phyloP scores from a whole-genome alignment of 2,113 vertebrate genomes.

The Heterochromis multidens region DNA sequence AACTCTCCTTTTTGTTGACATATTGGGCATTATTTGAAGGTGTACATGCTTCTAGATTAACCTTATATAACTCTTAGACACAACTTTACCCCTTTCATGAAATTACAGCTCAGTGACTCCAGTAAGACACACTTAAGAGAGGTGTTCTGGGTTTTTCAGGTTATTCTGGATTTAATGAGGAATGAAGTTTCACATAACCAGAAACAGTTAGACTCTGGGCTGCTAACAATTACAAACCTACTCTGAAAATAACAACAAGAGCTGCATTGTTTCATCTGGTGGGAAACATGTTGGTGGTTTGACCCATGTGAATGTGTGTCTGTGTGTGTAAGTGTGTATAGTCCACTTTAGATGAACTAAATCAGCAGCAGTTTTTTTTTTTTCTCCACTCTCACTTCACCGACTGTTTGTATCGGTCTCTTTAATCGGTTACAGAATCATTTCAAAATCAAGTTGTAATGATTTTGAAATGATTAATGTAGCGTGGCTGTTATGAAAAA shows the following conservation, averaged over 20 bases:
- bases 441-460: background rate
- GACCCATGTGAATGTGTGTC: background rate
- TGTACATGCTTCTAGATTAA: background rate
- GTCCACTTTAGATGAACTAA: background rate
- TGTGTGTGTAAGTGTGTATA: background rate
- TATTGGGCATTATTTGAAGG: background rate
- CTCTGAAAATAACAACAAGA: background rate
- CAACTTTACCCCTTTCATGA: background rate
- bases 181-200: background rate
- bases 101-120: background rate
- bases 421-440: background rate
- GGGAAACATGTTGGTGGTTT: conserved; percentile 1
- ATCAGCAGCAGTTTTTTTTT: background rate
- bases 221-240: conserved; percentile 7
- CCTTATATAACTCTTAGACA: background rate
- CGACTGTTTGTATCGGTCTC: background rate
- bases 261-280: conserved; percentile 14
- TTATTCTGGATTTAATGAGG: background rate
- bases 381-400: background rate
- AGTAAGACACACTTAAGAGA: background rate
- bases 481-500: background rate
- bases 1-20: background rate
- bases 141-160: background rate
- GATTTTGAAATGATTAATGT: background rate
- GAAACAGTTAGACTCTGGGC: background rate